These are phyloP conservation scores for Oreotragus oreotragus DNA, from an alignment of 2,113 vertebrate species.

Conservation along the genomic window DNA sequence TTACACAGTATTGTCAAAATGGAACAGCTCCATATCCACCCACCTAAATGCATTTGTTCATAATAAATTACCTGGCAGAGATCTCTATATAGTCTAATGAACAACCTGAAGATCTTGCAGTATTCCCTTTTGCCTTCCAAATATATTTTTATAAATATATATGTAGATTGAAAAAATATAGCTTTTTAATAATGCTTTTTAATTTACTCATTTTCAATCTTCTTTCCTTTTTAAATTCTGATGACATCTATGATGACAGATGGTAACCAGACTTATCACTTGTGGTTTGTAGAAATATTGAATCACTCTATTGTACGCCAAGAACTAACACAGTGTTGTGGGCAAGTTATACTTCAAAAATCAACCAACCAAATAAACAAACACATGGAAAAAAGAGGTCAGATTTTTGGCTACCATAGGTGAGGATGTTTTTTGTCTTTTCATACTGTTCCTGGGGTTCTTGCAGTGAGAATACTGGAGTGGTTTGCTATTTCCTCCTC, in stretches of 20 bases:
- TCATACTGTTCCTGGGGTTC: not conserved
- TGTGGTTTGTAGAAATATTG: not conserved
- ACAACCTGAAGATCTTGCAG: not conserved
- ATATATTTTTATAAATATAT: not conserved
- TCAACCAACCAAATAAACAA: not conserved
- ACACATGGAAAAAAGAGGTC: not conserved
- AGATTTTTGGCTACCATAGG: not conserved
- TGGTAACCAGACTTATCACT: not conserved
- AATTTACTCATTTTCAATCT: not conserved
- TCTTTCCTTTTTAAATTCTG: not conserved
- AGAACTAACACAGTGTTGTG: not conserved
- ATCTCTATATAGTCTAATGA: not conserved
- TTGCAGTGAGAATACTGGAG: not conserved
- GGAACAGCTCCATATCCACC: not conserved
- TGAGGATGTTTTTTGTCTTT: not conserved
- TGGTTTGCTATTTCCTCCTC: not conserved
- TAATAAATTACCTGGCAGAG: not conserved
- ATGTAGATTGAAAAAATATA: not conserved
- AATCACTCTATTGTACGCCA: not conserved
- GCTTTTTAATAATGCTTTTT: not conserved
- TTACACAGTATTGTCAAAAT: not conserved
- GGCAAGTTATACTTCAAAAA: not conserved
- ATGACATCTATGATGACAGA: not conserved
- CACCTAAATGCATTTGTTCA: not conserved
- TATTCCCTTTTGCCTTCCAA: not conserved